Evolutionary conservation across 2,113 vertebrate genomes (phyloP).

Genomic region (Rhinichthys klamathensis): DNA sequence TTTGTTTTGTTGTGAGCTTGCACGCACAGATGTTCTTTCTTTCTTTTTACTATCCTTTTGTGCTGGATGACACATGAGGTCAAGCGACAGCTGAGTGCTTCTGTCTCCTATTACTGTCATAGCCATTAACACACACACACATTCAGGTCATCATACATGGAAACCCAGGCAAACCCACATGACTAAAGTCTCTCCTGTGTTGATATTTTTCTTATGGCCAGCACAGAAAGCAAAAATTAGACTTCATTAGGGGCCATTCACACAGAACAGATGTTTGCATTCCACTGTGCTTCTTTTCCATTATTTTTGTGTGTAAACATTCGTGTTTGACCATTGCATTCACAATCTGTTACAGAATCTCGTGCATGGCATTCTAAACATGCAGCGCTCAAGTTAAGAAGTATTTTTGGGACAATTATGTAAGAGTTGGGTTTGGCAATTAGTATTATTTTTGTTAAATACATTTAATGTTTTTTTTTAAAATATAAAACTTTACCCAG

Average conservation of each 20-base stretch:
- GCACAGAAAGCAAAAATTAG: not conserved
- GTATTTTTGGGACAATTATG: no score
- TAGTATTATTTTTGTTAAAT: no score
- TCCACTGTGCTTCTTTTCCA: not conserved
- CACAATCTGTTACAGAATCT: no score
- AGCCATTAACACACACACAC: conserved; percentile 3
- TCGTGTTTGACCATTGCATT: no score
- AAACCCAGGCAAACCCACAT: not conserved
- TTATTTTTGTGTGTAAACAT: not conserved
- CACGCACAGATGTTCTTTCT: not conserved
- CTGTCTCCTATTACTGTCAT: not conserved
- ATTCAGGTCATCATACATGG: not conserved
- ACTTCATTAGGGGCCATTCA: not conserved
- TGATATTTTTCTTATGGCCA: not conserved
- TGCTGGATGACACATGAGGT: conserved; percentile 37
- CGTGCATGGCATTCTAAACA: no score
- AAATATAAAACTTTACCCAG: no score
- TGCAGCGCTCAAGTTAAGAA: no score
- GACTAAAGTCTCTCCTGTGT: not conserved
- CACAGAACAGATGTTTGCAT: not conserved
- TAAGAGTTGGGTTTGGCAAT: no score
- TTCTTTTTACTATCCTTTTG: not conserved
- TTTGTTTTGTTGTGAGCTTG: not conserved
- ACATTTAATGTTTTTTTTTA: no score
- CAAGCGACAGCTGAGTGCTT: conserved; percentile 41